Evolutionary conservation across 1,140 invertebrate genomes (phyloP).

Genomic region (Polypedilum vanderplanki): DNA sequence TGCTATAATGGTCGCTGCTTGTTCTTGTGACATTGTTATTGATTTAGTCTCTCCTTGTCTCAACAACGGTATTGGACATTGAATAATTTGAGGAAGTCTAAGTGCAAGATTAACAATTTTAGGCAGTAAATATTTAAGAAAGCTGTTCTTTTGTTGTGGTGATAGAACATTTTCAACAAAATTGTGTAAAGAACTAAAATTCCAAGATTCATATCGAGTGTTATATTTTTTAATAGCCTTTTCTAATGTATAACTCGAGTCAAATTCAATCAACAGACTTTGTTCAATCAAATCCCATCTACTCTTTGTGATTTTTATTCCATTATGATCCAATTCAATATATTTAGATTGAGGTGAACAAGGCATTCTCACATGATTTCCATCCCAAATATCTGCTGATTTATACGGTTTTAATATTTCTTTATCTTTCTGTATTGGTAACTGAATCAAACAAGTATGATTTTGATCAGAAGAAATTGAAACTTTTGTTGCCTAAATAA

Average conservation of each 20-base stretch:
- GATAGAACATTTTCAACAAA: conserved; percentile 56
- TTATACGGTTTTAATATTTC: conserved; percentile 57
- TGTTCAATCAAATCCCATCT: conserved; percentile 72
- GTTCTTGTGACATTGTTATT: conserved; percentile 64
- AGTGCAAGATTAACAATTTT: conserved; percentile 72
- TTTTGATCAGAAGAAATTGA: conserved; percentile 32
- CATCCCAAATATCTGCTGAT: conserved; percentile 64
- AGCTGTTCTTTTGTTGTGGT: conserved; percentile 59
- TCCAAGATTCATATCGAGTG: conserved; percentile 61
- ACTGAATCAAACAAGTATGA: conserved; percentile 52
- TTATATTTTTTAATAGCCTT: conserved; percentile 71
- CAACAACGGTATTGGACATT: conserved; percentile 71
- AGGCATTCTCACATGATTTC: conserved; percentile 76
- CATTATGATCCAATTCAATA: conserved; percentile 46
- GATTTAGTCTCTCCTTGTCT: conserved; percentile 46
- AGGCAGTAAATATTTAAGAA: conserved; percentile 70
- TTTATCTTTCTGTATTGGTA: conserved; percentile 42
- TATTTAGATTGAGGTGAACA: conserved; percentile 68
- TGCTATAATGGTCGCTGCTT: conserved; percentile 79
- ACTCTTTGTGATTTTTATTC: conserved; percentile 47
- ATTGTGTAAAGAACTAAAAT: conserved; percentile 61
- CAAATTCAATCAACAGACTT: conserved; percentile 58
- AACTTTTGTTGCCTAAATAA: too few relatives aligned
- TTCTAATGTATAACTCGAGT: conserved; percentile 61
- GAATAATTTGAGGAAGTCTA: conserved; percentile 66